Percentiles rank a stretch among this genome's conserved stretches.
Conservation (phyloP, 2,797 vertebrate genomes). For the Heterohyrax brucei region DNA sequence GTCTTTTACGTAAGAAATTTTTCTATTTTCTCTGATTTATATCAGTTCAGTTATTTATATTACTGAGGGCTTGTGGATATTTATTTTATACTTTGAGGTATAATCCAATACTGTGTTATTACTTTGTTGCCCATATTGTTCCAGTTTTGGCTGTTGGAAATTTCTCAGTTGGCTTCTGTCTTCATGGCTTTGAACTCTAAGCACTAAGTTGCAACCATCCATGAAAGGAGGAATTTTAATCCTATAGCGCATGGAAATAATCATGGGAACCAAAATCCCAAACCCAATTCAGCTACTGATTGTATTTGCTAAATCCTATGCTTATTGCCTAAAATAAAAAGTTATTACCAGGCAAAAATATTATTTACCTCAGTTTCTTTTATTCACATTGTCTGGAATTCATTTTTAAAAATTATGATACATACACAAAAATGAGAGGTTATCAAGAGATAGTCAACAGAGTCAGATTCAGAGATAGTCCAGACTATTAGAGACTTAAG, state of each 20-base stretch:
- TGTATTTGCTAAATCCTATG: background rate
- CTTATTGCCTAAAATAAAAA: background rate
- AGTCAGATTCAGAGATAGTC: conserved; percentile 1
- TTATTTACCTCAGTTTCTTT: conserved; percentile 56
- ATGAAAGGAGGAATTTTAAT: background rate
- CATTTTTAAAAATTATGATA: background rate
- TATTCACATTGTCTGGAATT: background rate
- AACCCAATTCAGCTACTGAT: background rate
- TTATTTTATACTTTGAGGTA: background rate
- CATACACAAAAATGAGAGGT: background rate
- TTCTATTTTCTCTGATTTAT: background rate
- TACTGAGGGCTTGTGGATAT: background rate
- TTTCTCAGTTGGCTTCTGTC: background rate
- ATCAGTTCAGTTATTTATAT: background rate
- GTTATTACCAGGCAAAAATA: background rate
- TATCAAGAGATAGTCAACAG: conserved; percentile 3
- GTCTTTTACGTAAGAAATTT: background rate
- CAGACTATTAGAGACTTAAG: background rate
- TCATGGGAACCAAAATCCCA: background rate
- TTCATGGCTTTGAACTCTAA: background rate
- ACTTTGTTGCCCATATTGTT: background rate
- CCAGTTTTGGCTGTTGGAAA: background rate
- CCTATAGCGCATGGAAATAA: background rate
- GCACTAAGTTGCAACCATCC: background rate
- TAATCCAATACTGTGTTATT: background rate